phyloP scores from a whole-genome alignment of 2,888 invertebrate genomes.

The Trichacis sp. region DNA sequence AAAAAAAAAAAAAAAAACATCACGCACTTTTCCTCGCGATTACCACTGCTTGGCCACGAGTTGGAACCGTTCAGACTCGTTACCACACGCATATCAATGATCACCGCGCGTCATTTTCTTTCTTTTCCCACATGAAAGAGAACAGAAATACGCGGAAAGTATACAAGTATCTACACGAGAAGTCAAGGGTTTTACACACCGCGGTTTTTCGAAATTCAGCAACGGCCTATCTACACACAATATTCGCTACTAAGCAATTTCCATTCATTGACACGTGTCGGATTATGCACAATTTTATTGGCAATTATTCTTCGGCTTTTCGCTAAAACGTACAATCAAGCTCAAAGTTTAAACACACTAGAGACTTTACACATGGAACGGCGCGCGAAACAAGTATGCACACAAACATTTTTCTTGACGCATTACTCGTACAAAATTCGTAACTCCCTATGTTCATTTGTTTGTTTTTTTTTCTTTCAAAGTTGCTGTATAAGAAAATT shows the following conservation, averaged over 20 bases:
- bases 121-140: slow-evolving; percentile 49
- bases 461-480: not conserved
- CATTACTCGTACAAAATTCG: not conserved
- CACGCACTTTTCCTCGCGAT: not conserved
- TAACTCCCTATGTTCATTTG: not conserved
- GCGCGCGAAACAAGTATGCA: slow-evolving; percentile 12
- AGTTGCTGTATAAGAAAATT: not conserved
- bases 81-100: slow-evolving; percentile 57
- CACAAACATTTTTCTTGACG: not conserved
- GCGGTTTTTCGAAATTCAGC: slow-evolving; percentile 33
- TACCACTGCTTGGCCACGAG: slow-evolving; percentile 8
- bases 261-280: not conserved
- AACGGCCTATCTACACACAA: slow-evolving; percentile 6
- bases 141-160: slow-evolving; percentile 4
- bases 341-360: not conserved
- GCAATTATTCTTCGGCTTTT: slow-evolving; percentile 19
- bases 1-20: not conserved
- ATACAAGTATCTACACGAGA: slow-evolving; percentile 53
- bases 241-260: slow-evolving; percentile 1
- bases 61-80: slow-evolving; percentile 45
- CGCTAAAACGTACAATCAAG: not conserved
- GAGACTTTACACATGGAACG: slow-evolving; percentile 9
- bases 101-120: slow-evolving; percentile 49
- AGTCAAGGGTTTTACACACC: slow-evolving; percentile 46
- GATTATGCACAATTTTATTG: slow-evolving; percentile 3